Percentiles rank a stretch among this genome's conserved stretches.
These are phyloP conservation scores for Columba livia DNA, from an alignment of 2,113 vertebrate species.

Conservation along the genomic window DNA sequence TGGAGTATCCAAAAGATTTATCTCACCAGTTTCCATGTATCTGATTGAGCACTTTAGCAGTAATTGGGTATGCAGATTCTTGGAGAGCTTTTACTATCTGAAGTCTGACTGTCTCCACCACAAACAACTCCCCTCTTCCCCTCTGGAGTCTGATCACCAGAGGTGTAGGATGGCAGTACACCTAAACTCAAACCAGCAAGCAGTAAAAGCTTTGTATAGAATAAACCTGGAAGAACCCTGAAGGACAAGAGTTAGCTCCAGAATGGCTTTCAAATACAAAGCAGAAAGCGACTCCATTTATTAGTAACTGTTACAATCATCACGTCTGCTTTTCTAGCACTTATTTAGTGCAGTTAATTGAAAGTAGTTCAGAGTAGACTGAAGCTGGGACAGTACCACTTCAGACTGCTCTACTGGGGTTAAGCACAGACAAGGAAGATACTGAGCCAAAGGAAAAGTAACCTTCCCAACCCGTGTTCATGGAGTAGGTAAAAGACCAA, in stretches of 20 bases:
- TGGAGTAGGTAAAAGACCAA: not conserved
- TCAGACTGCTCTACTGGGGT: not conserved
- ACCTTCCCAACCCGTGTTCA: not conserved
- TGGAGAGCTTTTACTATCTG: not conserved
- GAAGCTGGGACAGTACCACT: not conserved
- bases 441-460: not conserved
- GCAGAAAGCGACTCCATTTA: not conserved
- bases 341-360: not conserved
- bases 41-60: not conserved
- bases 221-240: not conserved
- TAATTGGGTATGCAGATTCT: not conserved
- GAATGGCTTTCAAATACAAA: not conserved
- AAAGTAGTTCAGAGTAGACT: not conserved
- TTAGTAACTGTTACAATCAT: not conserved
- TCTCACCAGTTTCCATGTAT: not conserved
- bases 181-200: not conserved
- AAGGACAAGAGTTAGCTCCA: not conserved
- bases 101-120: not conserved
- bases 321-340: not conserved
- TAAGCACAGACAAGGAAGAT: not conserved
- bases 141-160: not conserved
- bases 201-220: not conserved
- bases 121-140: not conserved
- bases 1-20: fast-evolving
- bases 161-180: not conserved